phyloP scores from a whole-genome alignment of 2,113 vertebrate species.

The Furnarius figulus region DNA sequence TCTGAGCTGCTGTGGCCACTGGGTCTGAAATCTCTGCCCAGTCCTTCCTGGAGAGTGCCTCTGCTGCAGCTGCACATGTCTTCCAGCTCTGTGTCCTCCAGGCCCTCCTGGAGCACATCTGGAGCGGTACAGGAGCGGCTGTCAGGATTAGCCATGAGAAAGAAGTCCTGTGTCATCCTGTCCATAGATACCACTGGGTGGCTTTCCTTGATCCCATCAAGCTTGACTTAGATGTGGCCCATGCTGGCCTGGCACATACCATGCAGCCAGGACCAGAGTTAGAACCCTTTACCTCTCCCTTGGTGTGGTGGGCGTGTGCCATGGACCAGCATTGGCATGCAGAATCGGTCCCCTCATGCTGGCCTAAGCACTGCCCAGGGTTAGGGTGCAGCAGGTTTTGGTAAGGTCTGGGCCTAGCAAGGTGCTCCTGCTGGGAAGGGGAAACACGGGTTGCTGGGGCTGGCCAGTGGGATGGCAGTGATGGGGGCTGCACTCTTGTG shows the following conservation, averaged over 20 bases:
- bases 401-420: not conserved
- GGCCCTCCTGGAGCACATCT: not conserved
- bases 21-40: rapidly evolving
- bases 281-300: not conserved
- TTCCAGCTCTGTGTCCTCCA: not conserved
- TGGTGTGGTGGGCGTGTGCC: not conserved
- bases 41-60: not conserved
- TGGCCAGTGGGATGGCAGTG: not conserved
- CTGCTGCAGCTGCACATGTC: not conserved
- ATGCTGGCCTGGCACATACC: not conserved
- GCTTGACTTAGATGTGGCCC: not conserved
- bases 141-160: not conserved
- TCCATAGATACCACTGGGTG: not conserved
- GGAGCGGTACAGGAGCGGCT: not conserved
- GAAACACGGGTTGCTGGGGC: rapidly evolving
- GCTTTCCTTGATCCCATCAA: not conserved
- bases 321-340: not conserved
- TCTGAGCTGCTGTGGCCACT: not conserved
- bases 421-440: rapidly evolving
- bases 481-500: not conserved
- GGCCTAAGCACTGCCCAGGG: not conserved
- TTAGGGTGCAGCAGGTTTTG: not conserved
- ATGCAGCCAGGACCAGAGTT: not conserved
- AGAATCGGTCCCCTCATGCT: not conserved
- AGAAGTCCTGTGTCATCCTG: not conserved